Evolutionary conservation across 2,888 invertebrate species (phyloP).

Genomic region (Seira sanloemensis): DNA sequence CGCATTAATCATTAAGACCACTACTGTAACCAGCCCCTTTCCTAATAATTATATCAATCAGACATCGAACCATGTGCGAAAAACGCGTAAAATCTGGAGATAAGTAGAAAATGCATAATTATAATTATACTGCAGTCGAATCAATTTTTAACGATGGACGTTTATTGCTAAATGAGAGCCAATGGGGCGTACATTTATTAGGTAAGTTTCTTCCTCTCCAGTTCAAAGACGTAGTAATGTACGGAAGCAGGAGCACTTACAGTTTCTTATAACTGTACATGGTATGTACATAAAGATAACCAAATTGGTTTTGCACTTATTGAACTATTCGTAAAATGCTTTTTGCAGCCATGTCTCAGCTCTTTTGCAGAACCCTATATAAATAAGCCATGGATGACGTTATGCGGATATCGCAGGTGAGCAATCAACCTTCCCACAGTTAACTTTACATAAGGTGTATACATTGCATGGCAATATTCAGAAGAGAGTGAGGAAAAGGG

Average conservation of each 20-base stretch:
- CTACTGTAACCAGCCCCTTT: constrained; percentile 13
- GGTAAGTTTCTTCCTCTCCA: neutral
- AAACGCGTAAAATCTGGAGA: too few relatives aligned
- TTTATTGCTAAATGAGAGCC: neutral
- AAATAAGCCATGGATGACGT: constrained; percentile 9
- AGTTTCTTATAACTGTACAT: neutral
- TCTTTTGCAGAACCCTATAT: neutral
- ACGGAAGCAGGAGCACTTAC: too few relatives aligned
- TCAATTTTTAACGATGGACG: neutral
- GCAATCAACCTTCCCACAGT: constrained; percentile 13
- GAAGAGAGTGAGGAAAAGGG: constrained; percentile 29
- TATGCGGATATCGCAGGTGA: neutral
- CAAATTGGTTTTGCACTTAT: neutral
- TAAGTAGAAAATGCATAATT: too few relatives aligned
- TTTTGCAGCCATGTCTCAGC: neutral
- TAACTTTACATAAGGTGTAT: neutral
- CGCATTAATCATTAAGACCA: neutral
- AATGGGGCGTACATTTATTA: neutral
- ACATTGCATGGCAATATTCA: neutral
- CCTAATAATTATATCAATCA: constrained; percentile 41
- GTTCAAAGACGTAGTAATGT: too few relatives aligned
- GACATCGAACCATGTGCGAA: neutral
- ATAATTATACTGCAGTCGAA: too few relatives aligned
- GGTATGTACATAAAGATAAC: neutral
- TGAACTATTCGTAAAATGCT: neutral